Percentiles rank a stretch among this genome's conserved stretches.
These are phyloP conservation scores for Gorsachius goisagi DNA, from an alignment of 2,113 vertebrate species.

Conservation along the genomic window DNA sequence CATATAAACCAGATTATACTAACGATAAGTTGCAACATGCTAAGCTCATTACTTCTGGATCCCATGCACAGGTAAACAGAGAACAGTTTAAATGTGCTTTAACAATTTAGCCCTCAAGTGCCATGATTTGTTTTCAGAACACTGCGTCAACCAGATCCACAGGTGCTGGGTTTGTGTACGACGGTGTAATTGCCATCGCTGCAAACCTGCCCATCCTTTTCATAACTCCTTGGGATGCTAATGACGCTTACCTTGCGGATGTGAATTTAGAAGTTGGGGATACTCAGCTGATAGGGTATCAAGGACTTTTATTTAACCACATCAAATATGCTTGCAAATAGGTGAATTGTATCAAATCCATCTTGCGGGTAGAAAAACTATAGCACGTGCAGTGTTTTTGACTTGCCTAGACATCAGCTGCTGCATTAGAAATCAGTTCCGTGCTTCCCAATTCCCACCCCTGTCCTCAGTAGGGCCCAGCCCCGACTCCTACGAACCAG, in stretches of 20 bases:
- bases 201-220: not conserved
- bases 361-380: fast-evolving
- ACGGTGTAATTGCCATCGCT: not conserved
- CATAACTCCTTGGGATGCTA: not conserved
- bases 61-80: not conserved
- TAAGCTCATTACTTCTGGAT: not conserved
- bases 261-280: not conserved
- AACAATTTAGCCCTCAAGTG: not conserved
- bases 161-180: not conserved
- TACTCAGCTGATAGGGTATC: not conserved
- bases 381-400: fast-evolving
- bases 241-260: not conserved
- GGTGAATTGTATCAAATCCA: not conserved
- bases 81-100: not conserved
- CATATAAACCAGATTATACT: not conserved
- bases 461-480: not conserved
- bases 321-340: not conserved
- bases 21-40: not conserved
- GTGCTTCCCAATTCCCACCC: not conserved
- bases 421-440: not conserved
- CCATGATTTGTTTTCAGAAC: not conserved
- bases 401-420: not conserved
- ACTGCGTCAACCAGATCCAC: not conserved
- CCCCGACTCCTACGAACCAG: fast-evolving
- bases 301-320: not conserved